Conservation (phyloP, 2,797 vertebrate genomes). For the Dallia pectoralis region DNA sequence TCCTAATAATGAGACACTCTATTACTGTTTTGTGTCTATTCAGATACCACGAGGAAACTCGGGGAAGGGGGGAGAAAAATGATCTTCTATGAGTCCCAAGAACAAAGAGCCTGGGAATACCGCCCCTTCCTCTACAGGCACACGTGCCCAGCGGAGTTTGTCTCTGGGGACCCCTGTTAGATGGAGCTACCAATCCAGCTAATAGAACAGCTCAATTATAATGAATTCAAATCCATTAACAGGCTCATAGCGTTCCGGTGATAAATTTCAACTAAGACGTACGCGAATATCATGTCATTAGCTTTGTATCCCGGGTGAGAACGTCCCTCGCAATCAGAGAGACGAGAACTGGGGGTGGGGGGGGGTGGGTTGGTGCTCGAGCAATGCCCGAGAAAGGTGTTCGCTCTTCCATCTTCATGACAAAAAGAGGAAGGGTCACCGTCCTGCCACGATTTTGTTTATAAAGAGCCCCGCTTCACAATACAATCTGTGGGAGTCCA, state of each 20-base stretch:
- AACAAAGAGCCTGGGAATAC: slow-evolving; percentile 48
- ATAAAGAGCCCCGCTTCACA: slow-evolving; percentile 67
- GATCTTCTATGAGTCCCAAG: slow-evolving; percentile 48
- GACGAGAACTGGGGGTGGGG: slow-evolving; percentile 58
- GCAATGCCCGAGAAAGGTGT: slow-evolving; percentile 62
- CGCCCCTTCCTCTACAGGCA: slow-evolving; percentile 34
- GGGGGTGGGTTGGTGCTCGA: no score
- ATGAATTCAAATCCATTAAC: slow-evolving; percentile 1
- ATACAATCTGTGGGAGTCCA: slow-evolving; percentile 70
- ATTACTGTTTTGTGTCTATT: slow-evolving; percentile 38
- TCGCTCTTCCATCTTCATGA: slow-evolving; percentile 73
- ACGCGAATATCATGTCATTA: slow-evolving; percentile 39
- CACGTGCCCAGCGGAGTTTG: slow-evolving; percentile 29
- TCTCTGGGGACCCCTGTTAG: slow-evolving; percentile 43
- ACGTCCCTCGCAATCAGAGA: no score
- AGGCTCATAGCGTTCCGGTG: not conserved
- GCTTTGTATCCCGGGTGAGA: slow-evolving; percentile 68
- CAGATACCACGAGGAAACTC: slow-evolving; percentile 43
- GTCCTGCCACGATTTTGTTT: slow-evolving; percentile 73
- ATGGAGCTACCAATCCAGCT: slow-evolving; percentile 44
- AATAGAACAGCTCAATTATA: not conserved
- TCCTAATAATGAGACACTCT: slow-evolving; percentile 27
- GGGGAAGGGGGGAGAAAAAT: slow-evolving; percentile 42
- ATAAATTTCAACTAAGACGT: slow-evolving; percentile 3
- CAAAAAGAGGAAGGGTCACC: slow-evolving; percentile 72